Conservation (phyloP, 2,888 invertebrate genomes). For the Cheilosia variabilis region DNA sequence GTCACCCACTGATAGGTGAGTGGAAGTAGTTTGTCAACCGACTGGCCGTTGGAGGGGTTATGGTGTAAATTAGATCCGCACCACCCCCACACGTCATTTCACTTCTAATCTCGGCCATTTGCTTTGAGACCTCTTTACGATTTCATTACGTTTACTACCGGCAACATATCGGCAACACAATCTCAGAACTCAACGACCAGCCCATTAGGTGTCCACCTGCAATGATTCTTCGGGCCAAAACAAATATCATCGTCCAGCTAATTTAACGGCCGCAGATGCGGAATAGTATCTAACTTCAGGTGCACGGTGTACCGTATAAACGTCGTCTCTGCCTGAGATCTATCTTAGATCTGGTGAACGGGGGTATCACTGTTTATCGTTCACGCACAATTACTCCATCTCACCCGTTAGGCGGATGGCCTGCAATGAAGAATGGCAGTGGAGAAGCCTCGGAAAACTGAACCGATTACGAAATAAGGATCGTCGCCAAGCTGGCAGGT, state of each 20-base stretch:
- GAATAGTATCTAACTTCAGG: conserved; percentile 8
- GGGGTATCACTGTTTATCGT: conserved; percentile 52
- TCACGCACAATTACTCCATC: conserved; percentile 64
- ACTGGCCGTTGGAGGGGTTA: neutral
- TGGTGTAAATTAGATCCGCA: neutral
- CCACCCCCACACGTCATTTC: neutral
- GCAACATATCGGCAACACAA: conserved; percentile 10
- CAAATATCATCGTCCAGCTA: conserved; percentile 2
- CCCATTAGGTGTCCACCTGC: conserved; percentile 28
- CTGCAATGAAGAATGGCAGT: conserved; percentile 6
- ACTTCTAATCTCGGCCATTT: conserved; percentile 15
- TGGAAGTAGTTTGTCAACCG: conserved; percentile 26
- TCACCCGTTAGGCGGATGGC: conserved; percentile 43
- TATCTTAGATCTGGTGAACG: conserved; percentile 16
- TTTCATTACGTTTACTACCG: conserved; percentile 17
- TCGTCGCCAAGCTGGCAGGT: conserved; percentile 55
- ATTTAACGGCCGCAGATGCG: conserved; percentile 39
- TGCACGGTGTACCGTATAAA: neutral
- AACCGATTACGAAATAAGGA: conserved; percentile 68
- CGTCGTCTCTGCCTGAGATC: conserved; percentile 15
- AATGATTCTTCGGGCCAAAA: conserved; percentile 7
- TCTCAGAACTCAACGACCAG: conserved; percentile 18
- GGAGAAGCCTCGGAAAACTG: conserved; percentile 14
- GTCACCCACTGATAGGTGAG: conserved; percentile 28
- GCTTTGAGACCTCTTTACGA: conserved; percentile 4